Evolutionary conservation across 2,797 vertebrate genomes (phyloP).

Genomic region (Betta splendens): DNA sequence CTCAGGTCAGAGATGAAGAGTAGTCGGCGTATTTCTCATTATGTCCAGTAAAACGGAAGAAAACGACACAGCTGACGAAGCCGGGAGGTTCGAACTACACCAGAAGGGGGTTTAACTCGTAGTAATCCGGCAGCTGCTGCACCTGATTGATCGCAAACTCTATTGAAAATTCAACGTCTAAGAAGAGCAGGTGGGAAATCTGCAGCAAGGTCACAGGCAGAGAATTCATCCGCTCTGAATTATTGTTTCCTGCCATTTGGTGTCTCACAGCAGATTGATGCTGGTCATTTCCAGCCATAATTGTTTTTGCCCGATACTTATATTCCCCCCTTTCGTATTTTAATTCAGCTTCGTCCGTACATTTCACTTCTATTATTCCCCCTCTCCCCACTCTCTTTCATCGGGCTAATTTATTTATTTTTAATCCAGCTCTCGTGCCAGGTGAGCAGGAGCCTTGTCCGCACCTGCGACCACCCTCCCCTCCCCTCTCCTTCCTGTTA

Average conservation of each 20-base stretch:
- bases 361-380: slow-evolving; percentile 1
- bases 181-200: not conserved
- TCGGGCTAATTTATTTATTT: slow-evolving; percentile 10
- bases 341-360: not conserved
- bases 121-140: too few relatives aligned
- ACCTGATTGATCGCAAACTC: too few relatives aligned
- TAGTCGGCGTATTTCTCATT: too few relatives aligned
- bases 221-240: not conserved
- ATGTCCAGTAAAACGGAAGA: not conserved
- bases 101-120: too few relatives aligned
- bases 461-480: slow-evolving; percentile 56
- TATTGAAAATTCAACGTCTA: not conserved
- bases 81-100: too few relatives aligned
- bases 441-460: slow-evolving; percentile 41
- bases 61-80: not conserved
- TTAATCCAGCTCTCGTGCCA: slow-evolving; percentile 43
- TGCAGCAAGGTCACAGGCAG: not conserved
- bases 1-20: too few relatives aligned
- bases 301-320: too few relatives aligned
- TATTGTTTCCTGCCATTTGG: not conserved
- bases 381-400: not conserved
- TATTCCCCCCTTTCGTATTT: not conserved
- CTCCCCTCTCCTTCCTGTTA: slow-evolving; percentile 27
- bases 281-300: too few relatives aligned
- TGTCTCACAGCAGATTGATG: too few relatives aligned